phyloP scores from a whole-genome alignment of 2,797 vertebrate genomes.

The Pangasius djambal region DNA sequence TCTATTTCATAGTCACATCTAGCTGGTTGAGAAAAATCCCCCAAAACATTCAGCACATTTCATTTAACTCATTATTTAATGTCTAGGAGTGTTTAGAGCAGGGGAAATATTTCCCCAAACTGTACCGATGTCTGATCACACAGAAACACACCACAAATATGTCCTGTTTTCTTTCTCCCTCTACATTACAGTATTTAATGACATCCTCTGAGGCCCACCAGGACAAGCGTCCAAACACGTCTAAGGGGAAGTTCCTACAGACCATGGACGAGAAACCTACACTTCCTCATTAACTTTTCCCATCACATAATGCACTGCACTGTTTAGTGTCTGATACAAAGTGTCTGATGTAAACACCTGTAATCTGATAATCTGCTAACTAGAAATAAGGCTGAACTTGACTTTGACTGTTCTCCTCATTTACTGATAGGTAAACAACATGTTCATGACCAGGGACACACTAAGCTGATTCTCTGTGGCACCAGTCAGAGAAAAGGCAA shows the following conservation, averaged over 20 bases:
- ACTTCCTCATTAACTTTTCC: conserved; percentile 1
- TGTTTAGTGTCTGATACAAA: background rate
- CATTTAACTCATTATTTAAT: background rate
- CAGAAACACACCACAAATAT: background rate
- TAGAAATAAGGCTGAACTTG: background rate
- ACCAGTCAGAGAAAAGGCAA: background rate
- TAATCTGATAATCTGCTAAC: background rate
- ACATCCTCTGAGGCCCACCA: conserved; percentile 20
- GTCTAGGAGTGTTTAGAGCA: background rate
- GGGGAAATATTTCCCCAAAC: no score
- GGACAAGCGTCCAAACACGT: conserved; percentile 35
- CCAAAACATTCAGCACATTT: background rate
- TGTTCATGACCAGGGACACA: background rate
- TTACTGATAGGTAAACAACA: background rate
- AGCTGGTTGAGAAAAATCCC: background rate
- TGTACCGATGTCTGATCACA: background rate
- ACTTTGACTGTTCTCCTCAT: background rate
- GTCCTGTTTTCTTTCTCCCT: background rate
- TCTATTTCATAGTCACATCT: background rate
- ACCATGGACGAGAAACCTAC: background rate
- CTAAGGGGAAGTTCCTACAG: background rate
- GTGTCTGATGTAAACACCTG: conserved; percentile 5
- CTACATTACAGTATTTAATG: conserved; percentile 9
- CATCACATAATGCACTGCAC: background rate
- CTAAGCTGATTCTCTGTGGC: no score